phyloP scores from a whole-genome alignment of 37 sponge, comb jelly and placozoan species.

The Bolinopsis microptera region DNA sequence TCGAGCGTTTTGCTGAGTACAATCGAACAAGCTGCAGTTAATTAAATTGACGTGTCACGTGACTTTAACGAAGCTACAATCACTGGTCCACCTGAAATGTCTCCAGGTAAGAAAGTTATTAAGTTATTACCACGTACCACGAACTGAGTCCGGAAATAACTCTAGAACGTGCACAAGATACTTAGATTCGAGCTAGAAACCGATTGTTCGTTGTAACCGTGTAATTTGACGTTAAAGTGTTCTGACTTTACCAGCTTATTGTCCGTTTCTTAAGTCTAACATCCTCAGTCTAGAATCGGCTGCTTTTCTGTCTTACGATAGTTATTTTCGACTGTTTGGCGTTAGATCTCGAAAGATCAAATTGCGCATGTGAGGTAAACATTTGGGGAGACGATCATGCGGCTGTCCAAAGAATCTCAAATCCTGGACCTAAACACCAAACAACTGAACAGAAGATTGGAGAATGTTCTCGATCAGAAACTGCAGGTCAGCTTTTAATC shows the following conservation, averaged over 20 bases:
- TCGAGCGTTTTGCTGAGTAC: not conserved
- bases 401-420: conserved; percentile 51
- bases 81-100: not conserved
- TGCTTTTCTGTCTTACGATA: too few species aligned
- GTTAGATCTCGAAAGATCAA: too few species aligned
- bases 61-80: not conserved
- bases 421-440: not conserved
- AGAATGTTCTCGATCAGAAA: conserved; percentile 61
- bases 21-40: not conserved
- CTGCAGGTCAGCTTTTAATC: conserved; percentile 25
- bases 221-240: too few species aligned
- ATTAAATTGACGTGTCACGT: not conserved
- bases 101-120: not conserved
- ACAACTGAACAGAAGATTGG: conserved; percentile 31
- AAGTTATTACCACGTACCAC: not conserved
- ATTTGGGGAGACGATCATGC: not conserved
- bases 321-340: too few species aligned
- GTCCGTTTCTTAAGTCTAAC: too few species aligned
- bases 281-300: too few species aligned
- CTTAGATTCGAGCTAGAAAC: too few species aligned
- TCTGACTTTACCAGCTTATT: too few species aligned
- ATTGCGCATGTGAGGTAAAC: not conserved
- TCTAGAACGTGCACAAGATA: too few species aligned
- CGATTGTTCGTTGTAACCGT: too few species aligned
- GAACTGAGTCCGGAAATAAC: too few species aligned